Evolutionary conservation across 2,113 vertebrate genomes (phyloP).

Genomic region (Mesitornis unicolor): DNA sequence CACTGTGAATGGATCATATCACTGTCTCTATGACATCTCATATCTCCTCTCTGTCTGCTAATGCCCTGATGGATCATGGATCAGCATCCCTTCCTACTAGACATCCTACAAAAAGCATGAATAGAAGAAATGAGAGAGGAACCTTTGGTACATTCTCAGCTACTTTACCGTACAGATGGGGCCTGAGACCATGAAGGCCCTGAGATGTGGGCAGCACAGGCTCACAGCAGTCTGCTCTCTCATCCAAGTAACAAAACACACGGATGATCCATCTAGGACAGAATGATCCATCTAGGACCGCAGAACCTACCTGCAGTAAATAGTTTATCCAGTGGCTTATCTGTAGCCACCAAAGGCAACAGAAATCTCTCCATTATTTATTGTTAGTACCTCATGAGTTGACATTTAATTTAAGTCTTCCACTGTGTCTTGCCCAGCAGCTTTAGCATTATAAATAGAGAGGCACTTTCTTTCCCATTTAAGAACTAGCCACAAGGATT

Average conservation of each 20-base stretch:
- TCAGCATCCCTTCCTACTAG: not conserved
- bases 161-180: not conserved
- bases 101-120: not conserved
- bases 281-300: not conserved
- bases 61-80: not conserved
- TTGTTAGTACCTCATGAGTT: slow-evolving; percentile 39
- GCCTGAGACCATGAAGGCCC: not conserved
- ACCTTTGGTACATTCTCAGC: not conserved
- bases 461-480: slow-evolving; percentile 27
- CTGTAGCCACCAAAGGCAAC: slow-evolving; percentile 24
- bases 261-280: not conserved
- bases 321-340: slow-evolving; percentile 38
- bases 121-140: not conserved
- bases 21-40: not conserved
- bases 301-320: slow-evolving; percentile 7
- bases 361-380: slow-evolving; percentile 50
- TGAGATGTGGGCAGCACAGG: not conserved
- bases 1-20: not conserved
- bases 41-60: not conserved
- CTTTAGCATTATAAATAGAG: slow-evolving; percentile 40
- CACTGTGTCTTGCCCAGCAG: slow-evolving; percentile 17
- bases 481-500: slow-evolving; percentile 32
- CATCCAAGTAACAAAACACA: not conserved
- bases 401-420: slow-evolving; percentile 63
- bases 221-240: not conserved